Percentiles rank a stretch among this genome's conserved stretches.
phyloP scores from a whole-genome alignment of 2,888 invertebrate species.

The Aradus depressus region DNA sequence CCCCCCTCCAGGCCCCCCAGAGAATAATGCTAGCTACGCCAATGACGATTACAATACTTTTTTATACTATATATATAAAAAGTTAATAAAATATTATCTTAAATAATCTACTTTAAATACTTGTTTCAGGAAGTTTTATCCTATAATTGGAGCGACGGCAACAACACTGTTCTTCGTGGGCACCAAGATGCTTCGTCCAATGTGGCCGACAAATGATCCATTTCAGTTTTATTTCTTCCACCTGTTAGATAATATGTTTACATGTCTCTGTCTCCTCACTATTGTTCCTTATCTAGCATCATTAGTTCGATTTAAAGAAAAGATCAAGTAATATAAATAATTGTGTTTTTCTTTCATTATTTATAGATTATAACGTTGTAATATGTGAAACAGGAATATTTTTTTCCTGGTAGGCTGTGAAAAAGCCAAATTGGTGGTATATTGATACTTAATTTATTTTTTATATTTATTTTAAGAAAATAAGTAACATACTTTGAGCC shows the following conservation, averaged over 20 bases:
- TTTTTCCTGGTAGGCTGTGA: too few species aligned
- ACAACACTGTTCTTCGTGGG: constrained; percentile 29
- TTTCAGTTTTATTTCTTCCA: constrained; percentile 31
- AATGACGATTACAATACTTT: too few species aligned
- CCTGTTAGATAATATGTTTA: constrained; percentile 25
- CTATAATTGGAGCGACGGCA: constrained; percentile 27
- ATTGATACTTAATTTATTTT: too few species aligned
- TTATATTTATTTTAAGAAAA: too few species aligned
- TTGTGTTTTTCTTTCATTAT: neutral
- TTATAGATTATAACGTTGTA: neutral
- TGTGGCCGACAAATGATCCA: constrained; percentile 31
- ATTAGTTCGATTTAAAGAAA: constrained; percentile 20
- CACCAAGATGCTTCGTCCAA: constrained; percentile 29
- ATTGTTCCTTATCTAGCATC: constrained; percentile 24
- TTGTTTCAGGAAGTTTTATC: constrained; percentile 26
- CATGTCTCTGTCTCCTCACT: constrained; percentile 20
- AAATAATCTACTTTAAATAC: neutral
- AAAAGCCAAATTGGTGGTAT: too few species aligned
- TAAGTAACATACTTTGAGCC: too few species aligned
- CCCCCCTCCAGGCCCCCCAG: too few species aligned
- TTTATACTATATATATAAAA: too few species aligned
- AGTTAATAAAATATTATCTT: too few species aligned
- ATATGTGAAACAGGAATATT: too few species aligned
- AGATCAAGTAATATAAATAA: constrained; percentile 12
- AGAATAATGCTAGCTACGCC: too few species aligned